A percentile compares a stretch with the other conserved stretches of the same genome.
Conservation (phyloP, 2,113 vertebrate species). For the Solenodon paradoxus region DNA sequence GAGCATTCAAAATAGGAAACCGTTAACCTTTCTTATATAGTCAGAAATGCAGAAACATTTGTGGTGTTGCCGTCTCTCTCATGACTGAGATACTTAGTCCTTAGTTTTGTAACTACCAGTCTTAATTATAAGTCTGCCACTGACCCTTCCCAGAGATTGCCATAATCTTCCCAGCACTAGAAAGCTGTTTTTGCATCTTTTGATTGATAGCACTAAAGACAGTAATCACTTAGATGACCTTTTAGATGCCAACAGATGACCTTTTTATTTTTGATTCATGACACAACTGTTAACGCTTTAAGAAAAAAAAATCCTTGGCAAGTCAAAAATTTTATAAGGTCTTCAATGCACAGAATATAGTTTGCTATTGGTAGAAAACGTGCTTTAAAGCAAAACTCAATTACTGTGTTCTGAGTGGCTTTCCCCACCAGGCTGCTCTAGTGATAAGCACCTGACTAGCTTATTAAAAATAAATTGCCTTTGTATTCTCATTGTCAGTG, state of each 20-base stretch:
- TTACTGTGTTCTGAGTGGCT: neutral
- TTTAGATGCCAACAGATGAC: neutral
- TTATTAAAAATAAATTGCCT: conserved; percentile 3
- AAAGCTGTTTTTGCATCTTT: neutral
- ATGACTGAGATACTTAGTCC: neutral
- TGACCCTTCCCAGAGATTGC: neutral
- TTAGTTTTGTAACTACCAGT: too few species aligned
- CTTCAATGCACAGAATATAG: neutral
- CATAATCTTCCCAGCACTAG: neutral
- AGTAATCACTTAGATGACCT: neutral
- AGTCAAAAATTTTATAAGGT: neutral
- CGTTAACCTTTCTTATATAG: neutral
- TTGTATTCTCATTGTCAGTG: neutral
- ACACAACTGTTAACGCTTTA: neutral
- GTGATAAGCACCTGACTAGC: neutral
- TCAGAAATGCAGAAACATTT: neutral
- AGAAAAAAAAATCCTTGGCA: neutral
- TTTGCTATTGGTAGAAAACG: neutral
- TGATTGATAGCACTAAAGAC: neutral
- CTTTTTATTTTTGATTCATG: neutral
- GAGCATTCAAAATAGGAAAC: neutral
- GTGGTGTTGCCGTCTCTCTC: fast-evolving
- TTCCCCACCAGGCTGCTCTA: neutral
- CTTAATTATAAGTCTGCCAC: neutral
- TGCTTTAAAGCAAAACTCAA: neutral